phyloP scores from a whole-genome alignment of 2,888 invertebrate genomes.

The Apomyelois bistriatella region DNA sequence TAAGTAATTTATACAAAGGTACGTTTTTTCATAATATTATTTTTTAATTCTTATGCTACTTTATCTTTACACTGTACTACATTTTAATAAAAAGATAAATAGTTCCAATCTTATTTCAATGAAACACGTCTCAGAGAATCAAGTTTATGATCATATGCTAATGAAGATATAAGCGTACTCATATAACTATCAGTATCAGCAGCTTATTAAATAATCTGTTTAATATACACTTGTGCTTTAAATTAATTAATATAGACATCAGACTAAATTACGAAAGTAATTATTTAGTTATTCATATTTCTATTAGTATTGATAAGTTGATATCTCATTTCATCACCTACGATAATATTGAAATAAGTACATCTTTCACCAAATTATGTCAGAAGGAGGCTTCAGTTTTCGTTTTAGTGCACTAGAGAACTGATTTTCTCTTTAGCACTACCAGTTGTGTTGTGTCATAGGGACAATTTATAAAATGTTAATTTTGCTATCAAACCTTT shows the following conservation, averaged over 20 bases:
- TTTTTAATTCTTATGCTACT: too few relatives aligned
- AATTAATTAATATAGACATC: constrained; percentile 1
- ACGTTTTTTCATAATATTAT: too few relatives aligned
- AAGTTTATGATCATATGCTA: constrained; percentile 37
- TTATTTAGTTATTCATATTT: background rate
- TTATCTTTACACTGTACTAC: too few relatives aligned
- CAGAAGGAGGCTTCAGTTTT: too few relatives aligned
- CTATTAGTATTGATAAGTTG: background rate
- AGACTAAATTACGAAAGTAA: constrained; percentile 1
- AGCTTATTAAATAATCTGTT: constrained; percentile 11
- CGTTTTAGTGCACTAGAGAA: too few relatives aligned
- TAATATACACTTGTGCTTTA: constrained; percentile 12
- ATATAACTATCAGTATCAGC: constrained; percentile 13
- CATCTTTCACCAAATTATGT: too few relatives aligned
- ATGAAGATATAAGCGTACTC: constrained; percentile 23
- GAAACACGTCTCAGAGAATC: constrained; percentile 18
- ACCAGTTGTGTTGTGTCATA: too few relatives aligned
- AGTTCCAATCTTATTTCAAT: background rate
- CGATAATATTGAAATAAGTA: background rate
- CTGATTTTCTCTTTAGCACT: too few relatives aligned
- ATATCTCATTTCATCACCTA: background rate
- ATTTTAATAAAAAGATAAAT: too few relatives aligned
- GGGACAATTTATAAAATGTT: too few relatives aligned
- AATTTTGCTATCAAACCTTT: too few relatives aligned
- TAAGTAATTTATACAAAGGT: too few relatives aligned